These are phyloP conservation scores for Hystrix cristata DNA, from an alignment of 2,113 vertebrate species.

Conservation along the genomic window DNA sequence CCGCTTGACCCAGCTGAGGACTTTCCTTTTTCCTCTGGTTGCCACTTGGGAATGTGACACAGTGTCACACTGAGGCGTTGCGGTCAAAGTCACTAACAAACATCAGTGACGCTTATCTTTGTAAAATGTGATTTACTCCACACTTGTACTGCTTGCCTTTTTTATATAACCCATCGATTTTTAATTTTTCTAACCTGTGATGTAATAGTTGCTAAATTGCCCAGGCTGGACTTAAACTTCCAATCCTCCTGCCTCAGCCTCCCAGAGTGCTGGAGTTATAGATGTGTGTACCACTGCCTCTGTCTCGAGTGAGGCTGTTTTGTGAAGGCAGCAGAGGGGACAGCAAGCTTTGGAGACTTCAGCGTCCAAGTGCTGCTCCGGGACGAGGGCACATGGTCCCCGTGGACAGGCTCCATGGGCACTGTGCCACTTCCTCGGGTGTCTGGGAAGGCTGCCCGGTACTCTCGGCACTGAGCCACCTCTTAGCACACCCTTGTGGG, in stretches of 20 bases:
- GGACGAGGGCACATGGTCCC: neutral
- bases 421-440: neutral
- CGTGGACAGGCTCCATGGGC: neutral
- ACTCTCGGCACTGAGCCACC: neutral
- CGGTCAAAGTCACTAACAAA: fast-evolving
- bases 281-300: neutral
- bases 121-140: neutral
- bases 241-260: neutral
- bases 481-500: too few relatives aligned
- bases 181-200: neutral
- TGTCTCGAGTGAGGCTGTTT: neutral
- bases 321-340: fast-evolving
- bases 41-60: fast-evolving
- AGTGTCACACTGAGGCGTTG: neutral
- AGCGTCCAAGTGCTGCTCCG: neutral
- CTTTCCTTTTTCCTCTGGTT: neutral
- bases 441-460: neutral
- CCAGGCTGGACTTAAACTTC: neutral
- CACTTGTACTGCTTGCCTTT: neutral
- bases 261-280: neutral
- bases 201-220: neutral
- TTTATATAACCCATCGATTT: neutral
- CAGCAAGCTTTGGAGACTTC: neutral
- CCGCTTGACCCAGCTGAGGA: neutral
- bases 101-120: neutral